Evolutionary conservation across 2,797 vertebrate species (phyloP), one percentile per base, ranked within the genome.

Genomic region (Crocidura indochinensis): DNA sequence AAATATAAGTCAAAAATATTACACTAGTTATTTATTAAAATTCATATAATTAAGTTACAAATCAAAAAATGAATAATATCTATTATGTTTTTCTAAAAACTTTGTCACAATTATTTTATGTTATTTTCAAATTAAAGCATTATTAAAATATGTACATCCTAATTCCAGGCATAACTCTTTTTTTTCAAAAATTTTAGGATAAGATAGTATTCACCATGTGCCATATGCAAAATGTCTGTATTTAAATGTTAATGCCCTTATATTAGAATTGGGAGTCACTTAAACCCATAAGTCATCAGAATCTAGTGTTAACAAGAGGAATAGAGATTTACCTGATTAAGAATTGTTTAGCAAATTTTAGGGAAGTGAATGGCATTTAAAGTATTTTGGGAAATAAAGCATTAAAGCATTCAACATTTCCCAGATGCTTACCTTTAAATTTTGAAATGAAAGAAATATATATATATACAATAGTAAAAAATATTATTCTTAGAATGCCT

Each of bases 211-310:
- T 12, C 22, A 90, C 15, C 56, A 84, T 73, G 4, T 65, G 4
- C 60, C 64, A 67, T 27, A 31, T 2, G 81, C 29, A 53, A 15
- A 56, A 56, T 53, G 49, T 84, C 29, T 75, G 17, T 76, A 68
- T 88, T 88, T 76, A 88, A 91, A 86, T 76, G 47, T 84, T 69
- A 73, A 68, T 76, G 44, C 4, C 10, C 64, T 94, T 49, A 53
- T 0, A 51, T 68, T 73, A 82, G 79, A 79, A 87, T 11, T 84
- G 29, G 8, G 87, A 80, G 67, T 53, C 19, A 74, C 74, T 84
- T 93, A 92, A 91, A 74, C 14, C 84, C 53, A 78, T 46, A 51
- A 2, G 38, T 9, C 8, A 80, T 88, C 26, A 56, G 53, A 56
- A 56, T 56, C 11, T 64, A 78, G 12, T 26, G 83, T 44, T 75